Evolutionary conservation across 2,888 invertebrate genomes (phyloP), one percentile per base, ranked within the genome.

Genomic region (Chironomus tentans): DNA sequence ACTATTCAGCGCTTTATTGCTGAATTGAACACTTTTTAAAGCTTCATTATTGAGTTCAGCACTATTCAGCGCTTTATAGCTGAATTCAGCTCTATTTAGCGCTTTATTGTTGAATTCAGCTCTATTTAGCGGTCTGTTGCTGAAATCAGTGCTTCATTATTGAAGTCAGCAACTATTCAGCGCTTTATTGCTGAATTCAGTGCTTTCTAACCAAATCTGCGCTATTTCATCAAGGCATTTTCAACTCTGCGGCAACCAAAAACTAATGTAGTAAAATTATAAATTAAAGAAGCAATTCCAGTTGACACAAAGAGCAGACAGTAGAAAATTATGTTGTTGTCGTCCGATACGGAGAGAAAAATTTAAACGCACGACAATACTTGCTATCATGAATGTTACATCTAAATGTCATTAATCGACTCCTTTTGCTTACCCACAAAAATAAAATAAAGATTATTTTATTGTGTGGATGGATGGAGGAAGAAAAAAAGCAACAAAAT

Each of bases 361-460:
- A 13, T 38, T 38, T 38, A 38, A 38, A 38, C 38, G 38, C 38
- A 38, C 38, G 38, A 38, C 38, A 38, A 38, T 10, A 38, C 21
- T 18, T 28, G 62, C 61, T 62, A 73, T 73, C 72, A 46, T 10
- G 12, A 73, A n/a, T 56, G 62, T 62, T 73, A 13, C 12, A 73
- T 73, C 72, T 73, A n/a, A 46, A 38, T 65, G 56, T 50, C 46
- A 73, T 62, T 73, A 62, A 73, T 73, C 72, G 72, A 61, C 15
- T 70, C 18, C n/a, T 15, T 56, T 56, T 56, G n/a, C 56, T 56
- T 56, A 15, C 56, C n/a, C n/a, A 56, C 18, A 56, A 15, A 56
- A 15, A n/a, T n/a, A 50, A 50, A 2, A 50, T 13, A 50, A 18
- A 56, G 56, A 70, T 70, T 10, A 70, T 70, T 70, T 48, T 48